phyloP scores from a whole-genome alignment of 2,113 vertebrate species.

The Phalacrocorax aristotelis region DNA sequence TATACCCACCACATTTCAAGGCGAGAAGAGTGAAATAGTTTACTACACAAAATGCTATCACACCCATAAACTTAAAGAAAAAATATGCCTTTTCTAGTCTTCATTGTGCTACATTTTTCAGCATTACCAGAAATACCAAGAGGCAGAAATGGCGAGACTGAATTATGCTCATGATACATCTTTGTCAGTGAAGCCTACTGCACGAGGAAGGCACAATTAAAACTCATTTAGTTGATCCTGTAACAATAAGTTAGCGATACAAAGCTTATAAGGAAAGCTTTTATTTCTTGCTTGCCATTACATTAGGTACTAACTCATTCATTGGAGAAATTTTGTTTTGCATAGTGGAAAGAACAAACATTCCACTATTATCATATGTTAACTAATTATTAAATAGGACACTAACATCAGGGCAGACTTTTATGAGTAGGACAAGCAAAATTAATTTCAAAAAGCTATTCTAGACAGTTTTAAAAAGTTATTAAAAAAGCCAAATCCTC shows the following conservation, averaged over 20 bases:
- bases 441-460: conserved; percentile 4
- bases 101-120: background rate
- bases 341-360: background rate
- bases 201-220: conserved; percentile 15
- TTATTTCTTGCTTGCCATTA: background rate
- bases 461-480: background rate
- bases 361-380: background rate
- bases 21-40: background rate
- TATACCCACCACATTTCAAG: background rate
- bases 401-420: conserved; percentile 7
- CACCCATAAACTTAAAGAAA: background rate
- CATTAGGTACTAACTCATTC: background rate
- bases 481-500: background rate
- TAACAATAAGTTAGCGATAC: conserved; percentile 32
- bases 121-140: background rate
- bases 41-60: background rate
- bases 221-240: conserved; percentile 54
- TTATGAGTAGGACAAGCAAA: conserved; percentile 19
- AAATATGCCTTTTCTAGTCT: background rate
- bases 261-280: conserved; percentile 22
- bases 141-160: background rate
- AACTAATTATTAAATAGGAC: conserved; percentile 26
- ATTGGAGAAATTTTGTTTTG: background rate
- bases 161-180: background rate
- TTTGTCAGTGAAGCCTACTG: background rate